Percentiles rank a stretch among this genome's conserved stretches.
Conservation (phyloP, 2,113 vertebrate genomes). For the Apteryx owenii region DNA sequence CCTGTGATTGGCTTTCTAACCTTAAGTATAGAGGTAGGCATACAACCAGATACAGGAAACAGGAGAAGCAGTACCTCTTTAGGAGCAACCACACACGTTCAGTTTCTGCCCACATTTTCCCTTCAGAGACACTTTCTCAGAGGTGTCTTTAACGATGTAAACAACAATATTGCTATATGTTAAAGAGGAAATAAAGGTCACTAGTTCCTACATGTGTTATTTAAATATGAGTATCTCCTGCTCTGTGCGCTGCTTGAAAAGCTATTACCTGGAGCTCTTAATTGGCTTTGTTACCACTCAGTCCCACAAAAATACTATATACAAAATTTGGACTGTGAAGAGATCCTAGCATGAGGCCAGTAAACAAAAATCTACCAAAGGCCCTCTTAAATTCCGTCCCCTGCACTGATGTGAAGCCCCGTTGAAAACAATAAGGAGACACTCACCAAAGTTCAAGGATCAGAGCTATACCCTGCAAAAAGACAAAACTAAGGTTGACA, state of each 20-base stretch:
- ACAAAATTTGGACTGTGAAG: neutral
- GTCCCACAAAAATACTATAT: neutral
- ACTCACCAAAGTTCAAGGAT: neutral
- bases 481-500: neutral
- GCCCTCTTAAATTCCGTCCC: neutral
- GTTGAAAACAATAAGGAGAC: neutral
- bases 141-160: neutral
- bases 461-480: neutral
- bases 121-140: neutral
- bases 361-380: neutral
- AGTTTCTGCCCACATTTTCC: neutral
- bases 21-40: neutral
- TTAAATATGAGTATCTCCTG: neutral
- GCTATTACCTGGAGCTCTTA: neutral
- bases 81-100: neutral
- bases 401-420: rapidly evolving
- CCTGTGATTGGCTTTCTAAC: neutral
- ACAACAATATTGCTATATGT: neutral
- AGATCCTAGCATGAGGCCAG: neutral
- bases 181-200: neutral
- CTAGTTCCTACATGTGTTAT: neutral
- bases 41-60: neutral
- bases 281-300: neutral
- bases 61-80: neutral
- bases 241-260: neutral